Evolutionary conservation across 2,888 invertebrate species (phyloP).

Genomic region (Andrena dorsata): DNA sequence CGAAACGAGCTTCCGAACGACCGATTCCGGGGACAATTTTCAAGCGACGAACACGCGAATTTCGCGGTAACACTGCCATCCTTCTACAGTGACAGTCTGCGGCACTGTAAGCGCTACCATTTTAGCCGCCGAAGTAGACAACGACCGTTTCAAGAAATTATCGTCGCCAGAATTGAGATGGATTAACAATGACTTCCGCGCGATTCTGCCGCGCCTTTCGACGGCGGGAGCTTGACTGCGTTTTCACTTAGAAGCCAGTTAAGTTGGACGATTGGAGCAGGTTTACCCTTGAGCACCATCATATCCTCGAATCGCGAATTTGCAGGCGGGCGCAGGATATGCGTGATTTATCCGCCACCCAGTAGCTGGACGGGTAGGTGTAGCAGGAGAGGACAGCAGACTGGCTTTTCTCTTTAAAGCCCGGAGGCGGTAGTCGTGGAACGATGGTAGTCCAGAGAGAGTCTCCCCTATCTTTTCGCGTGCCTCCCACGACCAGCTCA

Average conservation of each 20-base stretch:
- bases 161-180: no score
- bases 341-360: conserved; percentile 25
- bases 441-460: conserved; percentile 51
- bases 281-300: neutral
- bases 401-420: conserved; percentile 71
- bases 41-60: conserved; percentile 3
- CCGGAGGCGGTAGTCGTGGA: conserved; percentile 60
- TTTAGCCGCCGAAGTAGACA: no score
- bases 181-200: neutral
- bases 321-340: neutral
- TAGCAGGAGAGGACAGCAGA: conserved; percentile 28
- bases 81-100: neutral
- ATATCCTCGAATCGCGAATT: neutral
- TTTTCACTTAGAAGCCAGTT: neutral
- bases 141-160: no score
- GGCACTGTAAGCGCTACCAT: no score
- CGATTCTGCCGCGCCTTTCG: neutral
- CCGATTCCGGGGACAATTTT: conserved; percentile 9
- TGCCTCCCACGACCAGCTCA: conserved; percentile 72
- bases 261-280: no score
- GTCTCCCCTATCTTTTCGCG: conserved; percentile 72
- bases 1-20: conserved; percentile 14
- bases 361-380: neutral
- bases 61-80: conserved; percentile 13
- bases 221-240: neutral